phyloP scores from a whole-genome alignment of 2,888 invertebrate species.

The Eubasilissa splendida region DNA sequence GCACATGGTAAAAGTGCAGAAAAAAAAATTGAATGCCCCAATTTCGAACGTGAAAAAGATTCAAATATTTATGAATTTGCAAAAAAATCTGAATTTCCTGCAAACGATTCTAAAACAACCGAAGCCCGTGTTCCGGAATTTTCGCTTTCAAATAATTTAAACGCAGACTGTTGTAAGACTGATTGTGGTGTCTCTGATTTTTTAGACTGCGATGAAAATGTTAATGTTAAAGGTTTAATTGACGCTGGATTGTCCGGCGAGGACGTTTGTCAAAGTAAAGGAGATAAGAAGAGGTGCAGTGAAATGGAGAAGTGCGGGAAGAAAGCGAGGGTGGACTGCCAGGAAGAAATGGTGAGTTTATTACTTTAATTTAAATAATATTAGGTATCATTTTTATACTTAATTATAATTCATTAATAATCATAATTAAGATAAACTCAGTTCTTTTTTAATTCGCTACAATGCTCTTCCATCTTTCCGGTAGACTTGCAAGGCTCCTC shows the following conservation, averaged over 20 bases:
- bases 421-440: too few species aligned
- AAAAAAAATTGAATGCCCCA: too few species aligned
- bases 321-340: background rate
- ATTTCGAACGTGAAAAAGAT: too few species aligned
- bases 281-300: background rate
- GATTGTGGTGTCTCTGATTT: background rate
- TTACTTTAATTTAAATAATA: too few species aligned
- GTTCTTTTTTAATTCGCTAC: too few species aligned
- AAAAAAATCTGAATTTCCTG: too few species aligned
- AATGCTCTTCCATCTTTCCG: too few species aligned
- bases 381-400: too few species aligned
- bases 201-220: background rate
- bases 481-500: too few species aligned
- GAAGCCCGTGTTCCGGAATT: background rate
- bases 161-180: background rate
- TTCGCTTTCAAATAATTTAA: background rate
- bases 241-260: background rate
- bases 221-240: background rate
- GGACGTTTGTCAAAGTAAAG: background rate
- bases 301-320: slow-evolving; percentile 15
- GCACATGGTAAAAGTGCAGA: background rate
- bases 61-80: too few species aligned
- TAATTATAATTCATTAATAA: too few species aligned
- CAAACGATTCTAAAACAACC: background rate
- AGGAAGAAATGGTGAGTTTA: slow-evolving; percentile 2